Conservation (phyloP, 1,140 invertebrate genomes). For the Polyergus mexicanus region DNA sequence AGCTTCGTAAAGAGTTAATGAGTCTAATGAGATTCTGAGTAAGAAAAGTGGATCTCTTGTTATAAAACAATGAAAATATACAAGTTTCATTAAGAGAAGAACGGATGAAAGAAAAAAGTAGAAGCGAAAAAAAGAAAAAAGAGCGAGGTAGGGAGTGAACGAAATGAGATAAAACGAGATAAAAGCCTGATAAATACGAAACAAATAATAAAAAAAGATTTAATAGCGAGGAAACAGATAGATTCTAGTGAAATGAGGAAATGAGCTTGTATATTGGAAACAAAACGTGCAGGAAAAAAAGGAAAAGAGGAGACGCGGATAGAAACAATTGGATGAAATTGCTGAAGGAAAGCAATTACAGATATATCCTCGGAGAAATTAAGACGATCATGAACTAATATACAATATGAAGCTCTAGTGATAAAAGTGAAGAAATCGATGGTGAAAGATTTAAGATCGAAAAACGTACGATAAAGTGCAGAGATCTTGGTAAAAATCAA, state of each 20-base stretch:
- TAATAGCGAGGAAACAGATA: conserved; percentile 11
- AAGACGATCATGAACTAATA: conserved; percentile 30
- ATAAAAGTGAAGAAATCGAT: conserved; percentile 25
- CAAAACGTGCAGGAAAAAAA: neutral
- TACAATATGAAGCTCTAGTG: neutral
- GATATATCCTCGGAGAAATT: conserved; percentile 16
- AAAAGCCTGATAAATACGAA: neutral
- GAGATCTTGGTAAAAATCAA: conserved; percentile 13
- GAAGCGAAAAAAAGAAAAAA: neutral
- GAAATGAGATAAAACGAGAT: conserved; percentile 33
- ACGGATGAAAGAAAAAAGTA: neutral
- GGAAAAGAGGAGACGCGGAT: neutral
- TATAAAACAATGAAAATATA: conserved; percentile 24
- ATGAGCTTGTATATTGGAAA: neutral
- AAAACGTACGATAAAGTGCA: conserved; percentile 12
- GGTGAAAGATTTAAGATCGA: neutral
- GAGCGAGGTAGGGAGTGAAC: neutral
- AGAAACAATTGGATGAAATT: conserved; percentile 32
- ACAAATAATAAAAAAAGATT: neutral
- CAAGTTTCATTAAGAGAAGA: neutral
- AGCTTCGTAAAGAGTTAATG: conserved; percentile 9
- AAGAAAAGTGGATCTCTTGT: neutral
- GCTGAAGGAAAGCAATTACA: conserved; percentile 33
- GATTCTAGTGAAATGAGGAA: neutral
- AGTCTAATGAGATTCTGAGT: neutral